phyloP scores from a whole-genome alignment of 2,113 vertebrate genomes.

The Corythoichthys haematopterus region DNA sequence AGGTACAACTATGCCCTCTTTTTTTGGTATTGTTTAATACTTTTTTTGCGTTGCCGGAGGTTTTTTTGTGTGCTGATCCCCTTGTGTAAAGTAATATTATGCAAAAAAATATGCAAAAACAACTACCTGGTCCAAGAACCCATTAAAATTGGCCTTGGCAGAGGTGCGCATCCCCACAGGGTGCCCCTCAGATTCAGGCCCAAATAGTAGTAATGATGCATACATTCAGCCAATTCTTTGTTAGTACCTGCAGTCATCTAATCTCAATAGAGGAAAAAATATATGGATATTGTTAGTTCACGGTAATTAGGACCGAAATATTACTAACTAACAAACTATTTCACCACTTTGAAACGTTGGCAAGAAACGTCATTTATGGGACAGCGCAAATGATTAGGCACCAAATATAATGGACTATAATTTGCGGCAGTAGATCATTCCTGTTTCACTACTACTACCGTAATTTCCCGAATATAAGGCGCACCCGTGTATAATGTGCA shows the following conservation, averaged over 20 bases:
- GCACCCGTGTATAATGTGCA: no score
- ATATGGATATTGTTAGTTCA: neutral
- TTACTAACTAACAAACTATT: neutral
- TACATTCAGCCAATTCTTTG: slow-evolving; percentile 6
- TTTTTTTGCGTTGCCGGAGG: neutral
- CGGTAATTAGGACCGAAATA: neutral
- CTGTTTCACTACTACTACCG: no score
- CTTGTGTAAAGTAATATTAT: slow-evolving; percentile 3
- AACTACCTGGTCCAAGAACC: slow-evolving; percentile 6
- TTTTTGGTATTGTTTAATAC: neutral
- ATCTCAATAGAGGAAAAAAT: neutral
- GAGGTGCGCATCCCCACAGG: slow-evolving; percentile 2
- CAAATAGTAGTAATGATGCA: slow-evolving; percentile 9
- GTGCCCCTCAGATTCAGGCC: slow-evolving; percentile 5
- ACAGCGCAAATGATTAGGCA: neutral
- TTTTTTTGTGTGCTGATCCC: neutral
- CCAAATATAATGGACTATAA: neutral
- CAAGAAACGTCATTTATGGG: neutral
- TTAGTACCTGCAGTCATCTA: slow-evolving; percentile 2
- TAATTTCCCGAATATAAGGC: no score
- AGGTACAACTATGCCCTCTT: neutral
- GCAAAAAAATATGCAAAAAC: neutral
- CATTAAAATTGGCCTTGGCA: slow-evolving; percentile 9
- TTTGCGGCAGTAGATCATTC: neutral
- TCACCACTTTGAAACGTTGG: neutral